A percentile compares a stretch with the other conserved stretches of the same genome.
Evolutionary conservation across 2,113 vertebrate species (phyloP).

Genomic region (Murina feae): DNA sequence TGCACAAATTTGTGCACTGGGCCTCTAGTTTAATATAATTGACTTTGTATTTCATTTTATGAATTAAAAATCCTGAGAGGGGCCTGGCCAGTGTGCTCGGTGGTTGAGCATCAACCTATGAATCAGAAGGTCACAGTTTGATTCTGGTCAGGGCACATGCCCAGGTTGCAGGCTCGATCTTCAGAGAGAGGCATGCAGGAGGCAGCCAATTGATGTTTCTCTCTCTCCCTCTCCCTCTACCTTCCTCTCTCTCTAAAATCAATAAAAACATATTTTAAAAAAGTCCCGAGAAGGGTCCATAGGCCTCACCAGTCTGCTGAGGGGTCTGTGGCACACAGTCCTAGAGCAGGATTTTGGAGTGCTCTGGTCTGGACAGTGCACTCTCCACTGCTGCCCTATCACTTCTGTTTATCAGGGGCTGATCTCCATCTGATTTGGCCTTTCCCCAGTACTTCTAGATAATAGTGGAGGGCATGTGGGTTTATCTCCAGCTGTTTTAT

Average conservation of each 20-base stretch:
- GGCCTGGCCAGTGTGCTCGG: too few species aligned
- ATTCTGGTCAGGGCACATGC: too few species aligned
- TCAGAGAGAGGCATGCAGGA: too few species aligned
- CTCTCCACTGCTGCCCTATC: neutral
- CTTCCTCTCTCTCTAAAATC: too few species aligned
- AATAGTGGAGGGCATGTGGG: neutral
- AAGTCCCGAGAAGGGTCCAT: neutral
- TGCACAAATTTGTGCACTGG: too few species aligned
- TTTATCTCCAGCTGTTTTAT: neutral
- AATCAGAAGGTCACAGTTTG: too few species aligned
- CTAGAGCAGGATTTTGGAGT: neutral
- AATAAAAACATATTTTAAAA: neutral
- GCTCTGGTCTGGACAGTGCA: neutral
- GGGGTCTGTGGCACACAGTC: neutral
- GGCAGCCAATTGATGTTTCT: too few species aligned
- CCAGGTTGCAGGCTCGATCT: too few species aligned
- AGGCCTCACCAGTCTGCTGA: neutral
- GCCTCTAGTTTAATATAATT: neutral
- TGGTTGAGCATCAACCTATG: too few species aligned
- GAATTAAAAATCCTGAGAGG: too few species aligned
- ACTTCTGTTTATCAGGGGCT: neutral
- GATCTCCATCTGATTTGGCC: neutral
- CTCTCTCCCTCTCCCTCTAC: too few species aligned
- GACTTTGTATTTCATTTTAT: conserved; percentile 35
- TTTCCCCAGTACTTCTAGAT: neutral